Evolutionary conservation across 2,113 vertebrate species (phyloP), one percentile per base, ranked within the genome.

Genomic region (Corydoras maculifer): DNA sequence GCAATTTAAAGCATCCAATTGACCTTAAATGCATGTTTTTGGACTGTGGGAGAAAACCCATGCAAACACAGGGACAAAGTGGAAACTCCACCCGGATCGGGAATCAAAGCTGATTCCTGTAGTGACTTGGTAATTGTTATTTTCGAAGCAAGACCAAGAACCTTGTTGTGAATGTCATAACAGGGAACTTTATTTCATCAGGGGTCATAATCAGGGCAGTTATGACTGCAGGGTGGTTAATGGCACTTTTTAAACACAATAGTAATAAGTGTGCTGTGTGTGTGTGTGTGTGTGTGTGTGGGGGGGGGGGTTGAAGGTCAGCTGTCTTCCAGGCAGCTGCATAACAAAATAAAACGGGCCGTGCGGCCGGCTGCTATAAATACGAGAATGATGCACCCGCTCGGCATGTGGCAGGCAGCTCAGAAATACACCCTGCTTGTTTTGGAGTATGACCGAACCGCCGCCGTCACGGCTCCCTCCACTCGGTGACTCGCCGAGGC

Each of bases 301-400:
- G 35, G 35, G 7, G 7, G 35, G 35, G 35, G 35, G 35, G 35
- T 4, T 43, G 35, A 43, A 43, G 35, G 6, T 58, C 8, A 58
- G 25, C 54, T 65, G 54, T 29, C 53, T 58, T 64, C 31, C 9
- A 10, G 11, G 50, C 6, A 3, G 57, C 10, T 58, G 12, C 13
- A 62, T 70, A 18, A 55, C 69, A 35, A 62, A 32, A 62, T 30
- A 55, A 70, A 62, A 25, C 43, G 48, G 53, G n/a, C 11, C 43
- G 53, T 53, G 64, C 64, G 35, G 15, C 60, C 54, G 43, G 62
- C 58, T 64, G 65, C 79, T 84, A 75, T 73, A 88, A 90, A 88
- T 88, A 90, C 86, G 80, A 88, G 82, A 86, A 85, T 82, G 86
- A 81, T 68, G 74, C 74, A 60, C 76, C 69, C 14, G 48, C 64